phyloP scores from a whole-genome alignment of 2,888 invertebrate species.

The Vannuccia rotundouncinata region DNA sequence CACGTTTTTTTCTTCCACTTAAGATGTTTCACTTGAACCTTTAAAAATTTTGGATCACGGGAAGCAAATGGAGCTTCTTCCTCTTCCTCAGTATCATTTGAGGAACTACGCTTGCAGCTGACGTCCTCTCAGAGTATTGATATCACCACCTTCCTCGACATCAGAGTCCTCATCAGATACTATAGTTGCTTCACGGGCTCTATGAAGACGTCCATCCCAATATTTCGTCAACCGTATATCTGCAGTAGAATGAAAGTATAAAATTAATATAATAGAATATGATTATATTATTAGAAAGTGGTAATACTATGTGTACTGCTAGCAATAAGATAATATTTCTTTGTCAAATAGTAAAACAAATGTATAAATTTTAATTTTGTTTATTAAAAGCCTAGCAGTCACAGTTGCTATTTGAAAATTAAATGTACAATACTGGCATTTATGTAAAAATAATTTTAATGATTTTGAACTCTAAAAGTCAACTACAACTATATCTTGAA shows the following conservation, averaged over 20 bases:
- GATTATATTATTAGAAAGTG: neutral
- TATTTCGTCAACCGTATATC: neutral
- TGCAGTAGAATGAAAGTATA: neutral
- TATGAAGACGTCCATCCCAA: neutral
- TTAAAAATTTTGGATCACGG: neutral
- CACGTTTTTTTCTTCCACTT: neutral
- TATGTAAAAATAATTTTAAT: neutral
- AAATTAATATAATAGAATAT: neutral
- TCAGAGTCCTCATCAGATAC: neutral
- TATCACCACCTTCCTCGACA: neutral
- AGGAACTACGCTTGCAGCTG: neutral
- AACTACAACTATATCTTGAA: neutral
- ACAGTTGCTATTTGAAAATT: neutral
- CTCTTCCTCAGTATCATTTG: neutral
- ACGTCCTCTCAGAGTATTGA: neutral
- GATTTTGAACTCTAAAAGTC: neutral
- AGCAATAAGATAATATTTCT: neutral
- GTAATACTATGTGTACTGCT: neutral
- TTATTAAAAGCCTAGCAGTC: neutral
- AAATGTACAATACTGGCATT: neutral
- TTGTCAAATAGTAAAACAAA: neutral
- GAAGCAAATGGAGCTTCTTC: neutral
- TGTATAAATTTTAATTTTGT: neutral
- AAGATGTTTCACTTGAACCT: neutral
- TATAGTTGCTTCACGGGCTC: too few relatives aligned